These are phyloP conservation scores for Phaetusa simplex DNA, from an alignment of 2,113 vertebrate species.

Conservation along the genomic window DNA sequence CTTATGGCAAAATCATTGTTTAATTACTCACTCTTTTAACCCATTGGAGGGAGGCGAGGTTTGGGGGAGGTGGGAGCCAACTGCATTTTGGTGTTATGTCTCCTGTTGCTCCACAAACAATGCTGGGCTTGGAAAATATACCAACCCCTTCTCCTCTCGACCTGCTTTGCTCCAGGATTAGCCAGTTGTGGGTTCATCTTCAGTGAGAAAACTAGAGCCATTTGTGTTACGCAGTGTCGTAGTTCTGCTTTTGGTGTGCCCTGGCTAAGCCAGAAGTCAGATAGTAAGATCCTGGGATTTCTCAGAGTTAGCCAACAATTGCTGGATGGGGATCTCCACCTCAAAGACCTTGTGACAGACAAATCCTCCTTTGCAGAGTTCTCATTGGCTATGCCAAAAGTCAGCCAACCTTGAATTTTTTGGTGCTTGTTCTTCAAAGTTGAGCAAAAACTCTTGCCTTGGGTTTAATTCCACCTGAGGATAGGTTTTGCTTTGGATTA, in stretches of 20 bases:
- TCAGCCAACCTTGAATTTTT: neutral
- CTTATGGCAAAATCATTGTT: constrained; percentile 69
- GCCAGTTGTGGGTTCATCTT: neutral
- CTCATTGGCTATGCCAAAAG: neutral
- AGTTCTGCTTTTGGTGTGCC: neutral
- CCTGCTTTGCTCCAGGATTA: neutral
- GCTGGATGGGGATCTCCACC: neutral
- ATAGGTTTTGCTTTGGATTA: neutral
- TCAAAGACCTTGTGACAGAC: neutral
- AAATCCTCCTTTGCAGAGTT: neutral
- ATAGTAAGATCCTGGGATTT: neutral
- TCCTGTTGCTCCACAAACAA: neutral
- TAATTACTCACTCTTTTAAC: constrained; percentile 72
- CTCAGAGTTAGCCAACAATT: neutral
- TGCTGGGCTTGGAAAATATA: neutral
- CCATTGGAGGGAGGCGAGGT: neutral
- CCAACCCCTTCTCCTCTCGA: neutral
- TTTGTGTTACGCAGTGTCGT: rapidly evolving
- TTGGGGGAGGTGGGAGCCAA: neutral
- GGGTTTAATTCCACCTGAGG: neutral
- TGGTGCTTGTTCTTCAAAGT: neutral
- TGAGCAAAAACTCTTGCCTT: neutral
- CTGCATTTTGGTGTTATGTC: neutral
- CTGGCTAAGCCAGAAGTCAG: rapidly evolving
- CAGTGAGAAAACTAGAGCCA: rapidly evolving